A percentile compares a stretch with the other conserved stretches of the same genome.
Conservation (phyloP, 2,113 vertebrate species). For the Nesospiza acunhae region DNA sequence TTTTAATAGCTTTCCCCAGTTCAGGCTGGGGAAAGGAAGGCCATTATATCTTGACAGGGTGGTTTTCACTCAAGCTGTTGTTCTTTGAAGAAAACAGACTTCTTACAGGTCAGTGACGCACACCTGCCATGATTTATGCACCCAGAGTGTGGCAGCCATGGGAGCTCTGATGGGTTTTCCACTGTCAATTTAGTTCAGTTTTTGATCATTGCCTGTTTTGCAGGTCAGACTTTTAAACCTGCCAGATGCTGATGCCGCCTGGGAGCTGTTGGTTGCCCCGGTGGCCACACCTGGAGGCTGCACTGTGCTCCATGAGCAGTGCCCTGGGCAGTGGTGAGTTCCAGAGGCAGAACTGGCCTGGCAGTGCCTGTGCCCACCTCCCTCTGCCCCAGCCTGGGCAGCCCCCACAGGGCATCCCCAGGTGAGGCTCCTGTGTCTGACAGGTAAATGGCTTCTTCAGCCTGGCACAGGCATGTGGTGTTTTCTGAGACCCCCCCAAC, state of each 20-base stretch:
- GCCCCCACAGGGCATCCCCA: not conserved
- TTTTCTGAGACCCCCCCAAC: too few relatives aligned
- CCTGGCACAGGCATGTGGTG: not conserved
- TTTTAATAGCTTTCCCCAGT: not conserved
- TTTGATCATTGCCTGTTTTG: not conserved
- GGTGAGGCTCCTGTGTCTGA: not conserved
- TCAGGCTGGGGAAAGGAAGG: not conserved
- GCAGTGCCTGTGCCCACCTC: not conserved
- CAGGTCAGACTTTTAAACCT: not conserved
- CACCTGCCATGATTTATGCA: not conserved
- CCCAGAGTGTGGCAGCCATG: not conserved
- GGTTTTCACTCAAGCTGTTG: not conserved
- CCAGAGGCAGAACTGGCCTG: accelerated
- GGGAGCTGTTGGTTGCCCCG: not conserved
- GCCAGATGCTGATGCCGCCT: not conserved
- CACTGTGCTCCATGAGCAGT: accelerated
- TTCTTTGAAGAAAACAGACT: not conserved
- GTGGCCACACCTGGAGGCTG: not conserved
- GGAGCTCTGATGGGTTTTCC: not conserved
- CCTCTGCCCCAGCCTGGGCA: not conserved
- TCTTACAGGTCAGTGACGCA: not conserved
- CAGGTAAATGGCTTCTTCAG: not conserved
- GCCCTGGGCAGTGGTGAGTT: not conserved
- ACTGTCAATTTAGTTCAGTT: not conserved
- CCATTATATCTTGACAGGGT: not conserved